Percentiles rank a stretch among this genome's conserved stretches.
Evolutionary conservation across 2,797 vertebrate species (phyloP).

Genomic region (Enteromius anoplus): DNA sequence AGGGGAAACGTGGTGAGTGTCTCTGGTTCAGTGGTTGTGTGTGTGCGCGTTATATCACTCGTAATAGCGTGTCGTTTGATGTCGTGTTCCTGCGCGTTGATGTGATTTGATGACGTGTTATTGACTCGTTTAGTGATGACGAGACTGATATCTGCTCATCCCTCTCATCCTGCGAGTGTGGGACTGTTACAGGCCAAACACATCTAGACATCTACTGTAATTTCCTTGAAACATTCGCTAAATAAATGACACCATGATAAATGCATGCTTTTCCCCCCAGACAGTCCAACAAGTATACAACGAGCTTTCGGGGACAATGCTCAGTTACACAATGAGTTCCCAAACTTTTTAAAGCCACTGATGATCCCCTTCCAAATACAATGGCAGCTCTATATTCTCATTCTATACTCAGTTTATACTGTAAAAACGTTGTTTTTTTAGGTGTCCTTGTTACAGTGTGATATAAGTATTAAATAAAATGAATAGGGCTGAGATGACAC

Average conservation of each 20-base stretch:
- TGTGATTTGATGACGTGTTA: slow-evolving; percentile 8
- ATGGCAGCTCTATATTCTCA: neutral
- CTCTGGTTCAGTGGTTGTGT: neutral
- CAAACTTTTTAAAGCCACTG: neutral
- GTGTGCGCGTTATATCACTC: neutral
- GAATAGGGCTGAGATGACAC: too few relatives aligned
- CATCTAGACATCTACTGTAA: neutral
- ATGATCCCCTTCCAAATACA: neutral
- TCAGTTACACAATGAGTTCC: neutral
- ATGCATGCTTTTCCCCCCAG: too few relatives aligned
- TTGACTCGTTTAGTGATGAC: neutral
- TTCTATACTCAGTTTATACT: neutral
- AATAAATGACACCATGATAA: too few relatives aligned
- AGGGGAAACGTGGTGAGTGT: slow-evolving; percentile 26
- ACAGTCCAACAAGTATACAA: neutral
- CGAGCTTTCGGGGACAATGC: neutral
- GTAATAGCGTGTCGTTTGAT: neutral
- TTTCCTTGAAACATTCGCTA: neutral
- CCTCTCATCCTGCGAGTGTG: neutral
- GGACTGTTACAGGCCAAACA: neutral
- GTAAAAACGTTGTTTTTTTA: neutral
- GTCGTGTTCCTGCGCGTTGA: neutral
- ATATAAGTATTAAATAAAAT: neutral
- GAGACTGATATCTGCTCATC: neutral
- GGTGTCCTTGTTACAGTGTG: too few relatives aligned